phyloP scores from a whole-genome alignment of 2,888 invertebrate species.

The Pyralis farinalis region DNA sequence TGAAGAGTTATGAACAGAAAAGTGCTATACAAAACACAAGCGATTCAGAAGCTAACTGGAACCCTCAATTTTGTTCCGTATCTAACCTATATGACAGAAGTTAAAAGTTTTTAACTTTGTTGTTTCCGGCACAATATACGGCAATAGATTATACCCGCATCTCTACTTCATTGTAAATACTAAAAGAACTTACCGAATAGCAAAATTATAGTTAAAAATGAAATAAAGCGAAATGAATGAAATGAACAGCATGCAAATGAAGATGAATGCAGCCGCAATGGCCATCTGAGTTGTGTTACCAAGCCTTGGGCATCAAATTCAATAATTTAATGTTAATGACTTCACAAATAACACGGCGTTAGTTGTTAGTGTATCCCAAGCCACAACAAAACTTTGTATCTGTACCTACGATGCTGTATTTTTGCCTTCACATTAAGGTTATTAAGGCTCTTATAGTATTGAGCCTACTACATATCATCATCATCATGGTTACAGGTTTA shows the following conservation, averaged over 20 bases:
- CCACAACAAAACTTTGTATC: slow-evolving; percentile 75
- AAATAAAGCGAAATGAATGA: slow-evolving; percentile 22
- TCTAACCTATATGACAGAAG: too few relatives aligned
- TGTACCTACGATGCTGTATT: slow-evolving; percentile 44
- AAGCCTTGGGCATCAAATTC: slow-evolving; percentile 38
- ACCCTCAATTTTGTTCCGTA: too few relatives aligned
- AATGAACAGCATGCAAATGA: slow-evolving; percentile 34
- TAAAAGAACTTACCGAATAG: slow-evolving; percentile 17
- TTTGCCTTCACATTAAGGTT: slow-evolving; percentile 30
- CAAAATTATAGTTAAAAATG: slow-evolving; percentile 22
- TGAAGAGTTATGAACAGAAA: too few relatives aligned
- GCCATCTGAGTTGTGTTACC: slow-evolving; percentile 38
- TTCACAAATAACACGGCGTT: slow-evolving; percentile 30
- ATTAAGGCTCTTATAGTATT: neutral
- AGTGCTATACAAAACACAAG: too few relatives aligned
- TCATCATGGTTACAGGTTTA: neutral
- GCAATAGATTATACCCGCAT: too few relatives aligned
- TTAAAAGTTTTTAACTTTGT: too few relatives aligned
- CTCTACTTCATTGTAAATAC: too few relatives aligned
- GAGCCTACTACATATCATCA: neutral
- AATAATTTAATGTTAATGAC: slow-evolving; percentile 40
- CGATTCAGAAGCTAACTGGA: too few relatives aligned
- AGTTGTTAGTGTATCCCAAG: slow-evolving; percentile 62
- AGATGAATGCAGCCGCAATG: slow-evolving; percentile 75
- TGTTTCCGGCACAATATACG: too few relatives aligned